A percentile compares a stretch with the other conserved stretches of the same genome.
These are phyloP conservation scores for Hypsopygia costalis DNA, from an alignment of 2,888 invertebrate species.

Conservation along the genomic window DNA sequence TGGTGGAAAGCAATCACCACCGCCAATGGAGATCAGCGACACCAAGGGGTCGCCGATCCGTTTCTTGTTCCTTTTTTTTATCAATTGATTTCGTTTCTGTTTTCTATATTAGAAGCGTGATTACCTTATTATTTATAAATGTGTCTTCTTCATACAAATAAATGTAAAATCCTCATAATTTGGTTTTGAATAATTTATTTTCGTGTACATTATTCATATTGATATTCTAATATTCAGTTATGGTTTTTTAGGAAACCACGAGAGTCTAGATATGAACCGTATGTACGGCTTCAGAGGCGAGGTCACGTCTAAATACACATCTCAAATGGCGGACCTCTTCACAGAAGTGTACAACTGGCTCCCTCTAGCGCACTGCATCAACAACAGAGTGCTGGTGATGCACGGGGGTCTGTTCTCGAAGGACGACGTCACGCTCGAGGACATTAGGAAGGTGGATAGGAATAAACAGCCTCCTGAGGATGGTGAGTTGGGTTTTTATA, in stretches of 20 bases:
- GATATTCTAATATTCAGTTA: too few species aligned
- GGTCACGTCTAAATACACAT: constrained; percentile 96
- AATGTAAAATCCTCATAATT: too few species aligned
- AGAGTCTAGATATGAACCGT: constrained; percentile 98
- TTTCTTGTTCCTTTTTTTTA: too few species aligned
- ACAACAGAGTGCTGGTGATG: constrained; percentile 91
- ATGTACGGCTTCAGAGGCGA: constrained; percentile 99
- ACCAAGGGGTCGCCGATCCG: too few species aligned
- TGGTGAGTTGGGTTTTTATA: constrained; percentile 82
- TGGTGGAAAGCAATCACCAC: too few species aligned
- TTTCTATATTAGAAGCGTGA: too few species aligned
- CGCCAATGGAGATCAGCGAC: too few species aligned
- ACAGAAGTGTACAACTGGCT: constrained; percentile 99
- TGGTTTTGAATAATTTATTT: too few species aligned
- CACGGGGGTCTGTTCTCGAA: constrained; percentile 98
- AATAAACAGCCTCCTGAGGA: constrained; percentile 98
- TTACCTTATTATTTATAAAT: too few species aligned
- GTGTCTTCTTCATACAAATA: too few species aligned
- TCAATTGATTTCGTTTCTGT: too few species aligned
- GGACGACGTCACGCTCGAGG: constrained; percentile 95
- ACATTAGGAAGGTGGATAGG: constrained; percentile 93
- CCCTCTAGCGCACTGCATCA: constrained; percentile 97
- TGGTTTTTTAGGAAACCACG: constrained; percentile 95
- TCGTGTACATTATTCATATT: too few species aligned
- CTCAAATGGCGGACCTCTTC: constrained; percentile 98